Evolutionary conservation across 2,797 vertebrate genomes (phyloP).

Genomic region (Sebastes taczanowskii): DNA sequence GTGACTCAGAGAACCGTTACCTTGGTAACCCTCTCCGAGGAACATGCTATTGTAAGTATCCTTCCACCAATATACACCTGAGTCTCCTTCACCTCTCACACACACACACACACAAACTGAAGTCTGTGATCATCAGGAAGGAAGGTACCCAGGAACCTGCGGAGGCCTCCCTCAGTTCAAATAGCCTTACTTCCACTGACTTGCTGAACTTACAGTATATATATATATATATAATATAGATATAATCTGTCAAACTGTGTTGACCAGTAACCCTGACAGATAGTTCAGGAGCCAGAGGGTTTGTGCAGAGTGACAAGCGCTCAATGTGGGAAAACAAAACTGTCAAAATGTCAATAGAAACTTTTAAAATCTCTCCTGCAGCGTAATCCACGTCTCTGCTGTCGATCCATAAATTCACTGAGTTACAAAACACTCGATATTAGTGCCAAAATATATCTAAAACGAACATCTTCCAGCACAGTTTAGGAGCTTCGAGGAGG

Average conservation of each 20-base stretch:
- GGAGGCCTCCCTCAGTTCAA: rapidly evolving
- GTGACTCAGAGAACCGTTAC: conserved; percentile 97
- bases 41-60: conserved; percentile 95
- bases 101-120: background rate
- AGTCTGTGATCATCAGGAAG: too few species aligned
- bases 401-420: background rate
- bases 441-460: background rate
- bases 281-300: too few species aligned
- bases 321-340: background rate
- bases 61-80: conserved; percentile 26
- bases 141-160: too few species aligned
- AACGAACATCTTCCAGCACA: background rate
- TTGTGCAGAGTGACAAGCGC: background rate
- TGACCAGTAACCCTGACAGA: too few species aligned
- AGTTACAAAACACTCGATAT: background rate
- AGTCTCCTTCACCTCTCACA: conserved; percentile 5
- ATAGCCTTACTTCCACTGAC: too few species aligned
- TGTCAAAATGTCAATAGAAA: background rate
- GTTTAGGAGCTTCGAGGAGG: background rate
- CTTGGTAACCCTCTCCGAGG: conserved; percentile 94
- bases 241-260: too few species aligned
- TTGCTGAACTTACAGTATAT: too few species aligned
- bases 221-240: too few species aligned
- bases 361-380: background rate
- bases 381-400: background rate